Percentiles rank a stretch among this genome's conserved stretches.
Conservation (phyloP, 1,140 invertebrate genomes). For the Caerostris extrusa region DNA sequence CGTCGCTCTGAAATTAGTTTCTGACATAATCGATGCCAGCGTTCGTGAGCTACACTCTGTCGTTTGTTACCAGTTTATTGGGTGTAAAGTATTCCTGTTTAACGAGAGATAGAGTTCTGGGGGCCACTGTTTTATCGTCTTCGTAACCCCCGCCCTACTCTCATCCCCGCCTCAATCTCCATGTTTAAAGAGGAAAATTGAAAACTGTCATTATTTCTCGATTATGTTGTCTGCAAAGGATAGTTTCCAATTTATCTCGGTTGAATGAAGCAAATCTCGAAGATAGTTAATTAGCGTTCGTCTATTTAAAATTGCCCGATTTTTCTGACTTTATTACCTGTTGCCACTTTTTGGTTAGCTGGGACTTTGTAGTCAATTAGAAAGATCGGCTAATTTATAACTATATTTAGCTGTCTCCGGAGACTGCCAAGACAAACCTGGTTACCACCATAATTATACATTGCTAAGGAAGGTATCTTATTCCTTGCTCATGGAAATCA, state of each 20-base stretch:
- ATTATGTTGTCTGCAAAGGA: constrained; percentile 45
- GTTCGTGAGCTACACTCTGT: constrained; percentile 1
- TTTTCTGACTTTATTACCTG: constrained; percentile 36
- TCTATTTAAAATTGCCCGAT: constrained; percentile 3
- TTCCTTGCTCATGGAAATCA: too few relatives aligned
- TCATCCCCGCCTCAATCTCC: not conserved
- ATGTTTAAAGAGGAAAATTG: constrained; percentile 37
- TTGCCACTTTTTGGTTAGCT: not conserved
- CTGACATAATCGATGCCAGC: constrained; percentile 2
- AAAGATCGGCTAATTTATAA: not conserved
- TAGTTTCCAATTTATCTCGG: constrained; percentile 30
- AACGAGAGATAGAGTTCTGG: constrained; percentile 15
- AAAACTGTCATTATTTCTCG: constrained; percentile 47
- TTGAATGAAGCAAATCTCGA: constrained; percentile 6
- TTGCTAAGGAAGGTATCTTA: too few relatives aligned
- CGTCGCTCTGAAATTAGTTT: not conserved
- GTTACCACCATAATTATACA: too few relatives aligned
- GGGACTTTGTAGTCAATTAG: not conserved
- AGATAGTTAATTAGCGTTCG: constrained; percentile 33
- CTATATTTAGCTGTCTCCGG: too few relatives aligned
- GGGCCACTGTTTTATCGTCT: constrained; percentile 9
- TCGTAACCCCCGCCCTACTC: too few relatives aligned
- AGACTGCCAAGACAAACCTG: not conserved
- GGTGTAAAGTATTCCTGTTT: constrained; percentile 53
- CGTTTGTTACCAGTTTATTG: constrained; percentile 47